phyloP scores from a whole-genome alignment of 2,888 invertebrate genomes.

The Folsomia manolachei region DNA sequence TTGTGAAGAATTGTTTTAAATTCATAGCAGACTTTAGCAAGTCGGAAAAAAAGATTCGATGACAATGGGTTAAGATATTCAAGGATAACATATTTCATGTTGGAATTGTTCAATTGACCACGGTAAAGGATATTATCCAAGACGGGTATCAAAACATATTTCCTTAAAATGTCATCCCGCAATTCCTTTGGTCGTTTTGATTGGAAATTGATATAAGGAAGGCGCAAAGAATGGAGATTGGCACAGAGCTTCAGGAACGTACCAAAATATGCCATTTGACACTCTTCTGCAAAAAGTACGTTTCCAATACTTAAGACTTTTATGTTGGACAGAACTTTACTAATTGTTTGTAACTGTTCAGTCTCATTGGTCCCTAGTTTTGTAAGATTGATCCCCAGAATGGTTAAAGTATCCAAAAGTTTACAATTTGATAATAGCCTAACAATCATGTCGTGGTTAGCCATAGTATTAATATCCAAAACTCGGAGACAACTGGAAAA shows the following conservation, averaged over 20 bases:
- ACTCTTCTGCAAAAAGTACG: constrained; percentile 21
- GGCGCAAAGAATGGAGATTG: constrained; percentile 17
- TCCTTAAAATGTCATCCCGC: constrained; percentile 22
- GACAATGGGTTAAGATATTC: constrained; percentile 28
- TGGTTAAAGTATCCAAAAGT: constrained; percentile 20
- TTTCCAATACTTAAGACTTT: constrained; percentile 31
- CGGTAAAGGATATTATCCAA: not conserved
- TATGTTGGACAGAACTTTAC: constrained; percentile 7
- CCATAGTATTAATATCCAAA: constrained; percentile 26
- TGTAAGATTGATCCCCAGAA: constrained; percentile 29
- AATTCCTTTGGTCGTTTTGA: constrained; percentile 21
- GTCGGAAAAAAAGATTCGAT: constrained; percentile 20
- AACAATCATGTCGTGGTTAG: constrained; percentile 19
- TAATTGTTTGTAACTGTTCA: not conserved
- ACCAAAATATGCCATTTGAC: constrained; percentile 29
- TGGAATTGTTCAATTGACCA: constrained; percentile 7
- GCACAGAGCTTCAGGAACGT: constrained; percentile 22
- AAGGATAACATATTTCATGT: constrained; percentile 21
- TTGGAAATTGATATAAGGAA: constrained; percentile 30
- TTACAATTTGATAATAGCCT: constrained; percentile 19
- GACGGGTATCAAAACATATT: constrained; percentile 24
- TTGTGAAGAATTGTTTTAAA: constrained; percentile 29
- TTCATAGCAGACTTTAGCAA: constrained; percentile 25
- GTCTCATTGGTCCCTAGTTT: constrained; percentile 15
- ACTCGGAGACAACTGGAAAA: constrained; percentile 23